Base-by-base conservation (phyloP, 2,113 vertebrate species). In the Cephalophus harveyi region DNA sequence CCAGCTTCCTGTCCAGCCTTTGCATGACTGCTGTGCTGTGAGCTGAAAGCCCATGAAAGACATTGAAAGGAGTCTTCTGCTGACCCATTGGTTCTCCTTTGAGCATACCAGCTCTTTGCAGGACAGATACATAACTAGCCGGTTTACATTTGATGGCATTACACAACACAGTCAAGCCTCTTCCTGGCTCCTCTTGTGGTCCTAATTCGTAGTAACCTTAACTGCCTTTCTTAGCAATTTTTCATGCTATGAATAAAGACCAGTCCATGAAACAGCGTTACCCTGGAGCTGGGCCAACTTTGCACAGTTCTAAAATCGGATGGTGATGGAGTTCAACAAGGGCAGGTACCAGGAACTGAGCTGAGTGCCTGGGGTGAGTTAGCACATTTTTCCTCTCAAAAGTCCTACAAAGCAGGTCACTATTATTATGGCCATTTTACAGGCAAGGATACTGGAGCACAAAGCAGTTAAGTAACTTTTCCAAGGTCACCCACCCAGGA, bases 31-130 rank as follows among this genome's bases (percentile, higher is more conserved):
- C 89, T 94, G 57, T 59, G 91, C 87, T 83, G n/a, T 89, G 89
- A 40, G 52, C 86, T 86, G 87, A 76, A 85, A 97, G 27, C 54
- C 79, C 54, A 59, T 28, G 83, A 93, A 67, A 85, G 91, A 86
- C 87, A 57, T 89, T 87, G 60, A 95, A 92, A 83, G 59, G 52
- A 97, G 95, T 87, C 92, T 91, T 87, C 79, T 87, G 85, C 95
- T 94, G 94, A 97, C 96, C 89, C 95, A 90, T 36, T 55, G 93
- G 95, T 96, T 96, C 94, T 95, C 91, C 62, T 79, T 57, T 8
- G 48, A 3, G 78, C 95, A 95, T 19, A 82, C 89, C 67, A 17
- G 0, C 90, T 93, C 89, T 89, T 81, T 95, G 89, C 95, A 52
- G 74, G 89, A 50, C 36, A 92, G 95, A 83, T 89, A 85, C 0